Base-by-base conservation (phyloP, 2,113 vertebrate genomes). In the Glaucomys volans region DNA sequence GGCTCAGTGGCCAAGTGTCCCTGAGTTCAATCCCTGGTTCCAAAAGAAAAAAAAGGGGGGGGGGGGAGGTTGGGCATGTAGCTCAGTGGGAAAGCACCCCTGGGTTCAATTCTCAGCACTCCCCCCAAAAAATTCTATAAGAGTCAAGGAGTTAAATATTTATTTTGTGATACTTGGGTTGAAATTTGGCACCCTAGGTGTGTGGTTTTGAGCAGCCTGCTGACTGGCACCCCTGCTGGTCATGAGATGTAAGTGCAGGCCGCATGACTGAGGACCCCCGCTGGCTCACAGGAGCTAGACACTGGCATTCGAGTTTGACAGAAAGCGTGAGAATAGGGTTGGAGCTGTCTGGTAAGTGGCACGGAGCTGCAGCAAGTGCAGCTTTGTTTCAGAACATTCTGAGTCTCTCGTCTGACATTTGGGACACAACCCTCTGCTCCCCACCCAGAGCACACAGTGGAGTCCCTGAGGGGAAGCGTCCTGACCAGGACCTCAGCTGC, bases 401-500 rank as follows among this genome's bases (percentile, higher is more conserved):
- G 50, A 2, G 50, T 2, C 28, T 42, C 42, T 71, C 30, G 2
- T 54, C 1, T 62, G n/a, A 40, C 42, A 0, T 22, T 35, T 24
- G 71, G 20, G 22, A 28, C 64, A 26, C 16, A 4, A 28, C 4
- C 66, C 40, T 32, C 16, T 8, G 8, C 7, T 28, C n/a, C 72
- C 20, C 10, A 3, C 12, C 0, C 3, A 35, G 44, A 20, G 22
- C 84, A 4, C 4, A 3, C 16, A 12, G 30, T 18, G 4, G 18
- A 4, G 20, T 10, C 24, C 4, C 7, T n/a, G 11, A 1, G 7
- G 35, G 32, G 35, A 44, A 9, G 11, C 82, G 37, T 54, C 0
- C 0, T 0, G 30, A 37, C 0, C 1, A 35, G 44, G 44, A 32
- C 30, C 2, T 0, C 8, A 20, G 20, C 32, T 12, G 0, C 62